Evolutionary conservation across 2,888 invertebrate species (phyloP).

Genomic region (Ephialtes manifestator): DNA sequence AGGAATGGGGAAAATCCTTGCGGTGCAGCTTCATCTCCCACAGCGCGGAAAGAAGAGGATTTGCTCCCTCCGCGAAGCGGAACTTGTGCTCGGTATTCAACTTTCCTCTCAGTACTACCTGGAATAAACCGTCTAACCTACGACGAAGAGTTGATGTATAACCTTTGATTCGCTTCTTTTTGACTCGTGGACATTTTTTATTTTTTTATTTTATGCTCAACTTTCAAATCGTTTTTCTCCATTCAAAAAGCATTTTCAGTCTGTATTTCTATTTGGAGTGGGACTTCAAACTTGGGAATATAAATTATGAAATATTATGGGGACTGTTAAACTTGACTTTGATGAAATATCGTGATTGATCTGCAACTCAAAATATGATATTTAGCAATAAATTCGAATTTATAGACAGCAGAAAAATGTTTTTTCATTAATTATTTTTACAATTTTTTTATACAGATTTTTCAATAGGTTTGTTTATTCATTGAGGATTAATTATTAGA

Average conservation of each 20-base stretch:
- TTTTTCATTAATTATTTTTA: too few species aligned
- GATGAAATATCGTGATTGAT: too few species aligned
- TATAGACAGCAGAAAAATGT: too few species aligned
- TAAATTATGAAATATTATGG: conserved; percentile 10
- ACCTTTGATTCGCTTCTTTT: conserved; percentile 6
- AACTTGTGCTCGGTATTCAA: conserved; percentile 58
- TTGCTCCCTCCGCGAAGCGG: conserved; percentile 44
- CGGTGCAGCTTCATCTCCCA: conserved; percentile 61
- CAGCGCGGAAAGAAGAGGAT: conserved; percentile 65
- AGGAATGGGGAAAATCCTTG: conserved; percentile 53
- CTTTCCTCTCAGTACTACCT: conserved; percentile 14
- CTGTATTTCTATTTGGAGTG: not conserved
- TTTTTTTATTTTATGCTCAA: conserved; percentile 13
- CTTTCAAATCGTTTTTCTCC: conserved; percentile 15
- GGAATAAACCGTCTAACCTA: conserved; percentile 13
- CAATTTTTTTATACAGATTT: too few species aligned
- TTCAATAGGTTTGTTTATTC: too few species aligned
- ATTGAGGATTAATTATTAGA: too few species aligned
- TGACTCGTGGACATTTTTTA: conserved; percentile 12
- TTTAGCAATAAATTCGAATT: too few species aligned
- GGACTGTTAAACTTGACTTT: not conserved
- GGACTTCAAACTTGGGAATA: not conserved
- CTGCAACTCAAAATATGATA: too few species aligned
- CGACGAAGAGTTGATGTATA: conserved; percentile 13
- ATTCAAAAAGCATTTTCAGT: conserved; percentile 13